Evolutionary conservation across 2,888 invertebrate genomes (phyloP), one percentile per base, ranked within the genome.

Genomic region (Zaprionus bogoriensis): DNA sequence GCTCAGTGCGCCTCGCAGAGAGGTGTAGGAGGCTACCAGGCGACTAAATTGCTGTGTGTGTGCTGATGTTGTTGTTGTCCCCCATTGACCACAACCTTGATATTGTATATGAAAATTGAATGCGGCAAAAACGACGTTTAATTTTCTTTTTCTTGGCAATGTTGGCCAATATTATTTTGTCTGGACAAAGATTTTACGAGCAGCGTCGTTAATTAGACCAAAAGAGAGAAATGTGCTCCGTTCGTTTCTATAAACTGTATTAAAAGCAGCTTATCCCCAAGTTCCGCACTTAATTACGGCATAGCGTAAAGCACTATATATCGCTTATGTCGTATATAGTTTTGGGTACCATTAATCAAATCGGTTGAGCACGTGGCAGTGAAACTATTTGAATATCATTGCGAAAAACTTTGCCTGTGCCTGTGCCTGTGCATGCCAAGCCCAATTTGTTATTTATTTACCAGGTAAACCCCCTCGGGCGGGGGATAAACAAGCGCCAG

Each of bases 391-490:
- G 20, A 30, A 14, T 45, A 45, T 17, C 25, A 23, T 36, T 41
- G 65, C 19, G 14, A 51, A 59, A 39, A 65, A 32, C 39, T 46
- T 41, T 62, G n/a, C n/a, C n/a, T 38, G 12, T 36, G 7, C 32
- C 14, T 17, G n/a, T n/a, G n/a, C 20, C 62, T 66, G 46, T 58
- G 65, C 77, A 74, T 80, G 83, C 51, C 71, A 67, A 63, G 59
- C 59, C 59, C 66, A 67, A 67, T 79, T 82, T 79, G 74, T 72
- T 79, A 68, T 67, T 67, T 67, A 67, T 60, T 42, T 52, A 22
- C 57, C 51, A 52, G 30, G 25, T 19, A 54, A 60, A 38, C 17
- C 36, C 6, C 19, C 32, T 25, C 6, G 30, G n/a, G 27, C 23
- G 36, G 39, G 32, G 4, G 44, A 55, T 71, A 71, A 74, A 71